Percentiles rank a stretch among this genome's conserved stretches.
These are phyloP conservation scores for Plusia festucae DNA, from an alignment of 2,888 invertebrate species.

Conservation along the genomic window DNA sequence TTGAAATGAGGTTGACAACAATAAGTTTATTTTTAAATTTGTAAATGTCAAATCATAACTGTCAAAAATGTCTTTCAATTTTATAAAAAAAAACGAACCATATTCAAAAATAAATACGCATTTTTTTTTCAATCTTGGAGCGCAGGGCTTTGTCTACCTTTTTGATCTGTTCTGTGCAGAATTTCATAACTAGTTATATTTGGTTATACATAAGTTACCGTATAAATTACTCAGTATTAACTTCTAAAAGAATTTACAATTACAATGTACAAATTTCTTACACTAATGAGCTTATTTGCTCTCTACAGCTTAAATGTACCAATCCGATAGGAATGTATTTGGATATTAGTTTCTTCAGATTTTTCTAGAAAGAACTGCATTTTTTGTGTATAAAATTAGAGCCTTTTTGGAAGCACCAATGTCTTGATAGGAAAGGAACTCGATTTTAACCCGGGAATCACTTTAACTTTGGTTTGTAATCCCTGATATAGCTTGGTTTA, in stretches of 20 bases:
- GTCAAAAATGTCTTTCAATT: too few relatives aligned
- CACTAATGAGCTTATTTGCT: conserved; percentile 70
- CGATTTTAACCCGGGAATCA: not conserved
- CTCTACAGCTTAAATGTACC: conserved; percentile 65
- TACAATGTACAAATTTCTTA: conserved; percentile 84
- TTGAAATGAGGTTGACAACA: not conserved
- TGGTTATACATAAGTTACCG: conserved; percentile 70
- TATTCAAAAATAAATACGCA: too few relatives aligned
- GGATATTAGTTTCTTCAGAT: conserved; percentile 50
- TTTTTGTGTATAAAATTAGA: conserved; percentile 40
- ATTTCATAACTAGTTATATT: conserved; percentile 62
- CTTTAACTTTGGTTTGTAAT: not conserved
- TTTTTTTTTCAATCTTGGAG: not conserved
- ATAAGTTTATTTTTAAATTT: too few relatives aligned
- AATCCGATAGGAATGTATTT: conserved; percentile 74
- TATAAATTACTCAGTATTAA: conserved; percentile 67
- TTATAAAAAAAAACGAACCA: too few relatives aligned
- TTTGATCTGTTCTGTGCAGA: conserved; percentile 11
- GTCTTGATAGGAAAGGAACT: conserved; percentile 10
- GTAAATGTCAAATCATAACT: too few relatives aligned
- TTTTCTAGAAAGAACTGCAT: conserved; percentile 57
- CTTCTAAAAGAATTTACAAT: conserved; percentile 82
- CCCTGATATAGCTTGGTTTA: not conserved
- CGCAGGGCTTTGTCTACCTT: not conserved
- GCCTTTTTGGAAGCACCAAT: conserved; percentile 43